Evolutionary conservation across 2,888 invertebrate species (phyloP).

Genomic region (Heliconius ethilla): DNA sequence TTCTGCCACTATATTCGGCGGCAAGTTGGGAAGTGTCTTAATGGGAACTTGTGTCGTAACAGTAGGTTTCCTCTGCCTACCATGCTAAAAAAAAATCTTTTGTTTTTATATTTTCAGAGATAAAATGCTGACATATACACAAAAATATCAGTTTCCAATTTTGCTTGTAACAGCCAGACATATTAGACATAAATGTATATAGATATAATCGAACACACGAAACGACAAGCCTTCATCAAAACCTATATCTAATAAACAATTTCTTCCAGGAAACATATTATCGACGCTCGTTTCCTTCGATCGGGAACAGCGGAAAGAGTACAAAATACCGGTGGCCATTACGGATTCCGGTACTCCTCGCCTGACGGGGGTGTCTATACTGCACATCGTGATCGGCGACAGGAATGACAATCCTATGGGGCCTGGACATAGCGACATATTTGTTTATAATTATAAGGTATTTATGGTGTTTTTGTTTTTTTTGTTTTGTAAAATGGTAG

Average conservation of each 20-base stretch:
- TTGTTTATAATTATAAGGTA: constrained; percentile 96
- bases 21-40: too few relatives aligned
- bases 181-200: not conserved
- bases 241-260: constrained; percentile 15
- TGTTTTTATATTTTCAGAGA: too few relatives aligned
- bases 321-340: constrained; percentile 93
- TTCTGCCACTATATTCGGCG: too few relatives aligned
- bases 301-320: constrained; percentile 92
- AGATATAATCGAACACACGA: not conserved
- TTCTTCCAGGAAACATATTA: constrained; percentile 81
- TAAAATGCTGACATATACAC: too few relatives aligned
- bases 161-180: not conserved
- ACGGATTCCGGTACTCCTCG: constrained; percentile 90
- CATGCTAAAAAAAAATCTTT: too few relatives aligned
- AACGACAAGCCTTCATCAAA: constrained; percentile 9
- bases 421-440: constrained; percentile 93
- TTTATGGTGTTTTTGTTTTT: constrained; percentile 32
- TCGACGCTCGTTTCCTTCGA: constrained; percentile 90
- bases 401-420: constrained; percentile 95
- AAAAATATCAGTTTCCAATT: not conserved
- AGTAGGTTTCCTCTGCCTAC: too few relatives aligned
- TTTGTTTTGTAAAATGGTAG: not conserved
- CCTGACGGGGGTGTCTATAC: constrained; percentile 89
- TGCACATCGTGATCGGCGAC: constrained; percentile 96
- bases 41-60: too few relatives aligned